Evolutionary conservation across 2,888 invertebrate genomes (phyloP).

Genomic region (Siphlonurus alternatus): DNA sequence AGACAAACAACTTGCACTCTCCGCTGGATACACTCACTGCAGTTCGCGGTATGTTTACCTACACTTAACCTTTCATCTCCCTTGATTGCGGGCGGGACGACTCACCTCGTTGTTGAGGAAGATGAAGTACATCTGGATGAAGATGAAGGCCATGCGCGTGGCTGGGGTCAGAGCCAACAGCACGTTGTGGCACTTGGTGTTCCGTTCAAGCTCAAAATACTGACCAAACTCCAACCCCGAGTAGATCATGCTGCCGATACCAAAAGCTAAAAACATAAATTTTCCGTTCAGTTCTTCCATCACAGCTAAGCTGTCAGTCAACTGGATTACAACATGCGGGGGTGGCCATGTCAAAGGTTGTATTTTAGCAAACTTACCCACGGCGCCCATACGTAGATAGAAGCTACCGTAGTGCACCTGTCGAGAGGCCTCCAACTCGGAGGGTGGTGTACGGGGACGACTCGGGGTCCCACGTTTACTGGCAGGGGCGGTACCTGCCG

Average conservation of each 20-base stretch:
- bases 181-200: slow-evolving; percentile 83
- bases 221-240: slow-evolving; percentile 89
- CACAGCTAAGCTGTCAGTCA: not conserved
- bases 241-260: slow-evolving; percentile 94
- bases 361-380: slow-evolving; percentile 36
- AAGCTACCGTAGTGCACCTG: slow-evolving; percentile 68
- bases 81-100: no score
- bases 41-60: no score
- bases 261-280: slow-evolving; percentile 54
- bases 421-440: slow-evolving; percentile 1
- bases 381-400: slow-evolving; percentile 83
- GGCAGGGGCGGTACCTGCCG: slow-evolving; percentile 4
- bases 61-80: no score
- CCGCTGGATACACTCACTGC: no score
- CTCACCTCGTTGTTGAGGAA: slow-evolving; percentile 89
- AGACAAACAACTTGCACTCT: no score
- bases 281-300: not conserved
- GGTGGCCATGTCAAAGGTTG: not conserved
- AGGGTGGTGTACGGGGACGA: not conserved
- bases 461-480: not conserved
- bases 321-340: not conserved
- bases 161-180: slow-evolving; percentile 79
- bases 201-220: slow-evolving; percentile 80
- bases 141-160: slow-evolving; percentile 87
- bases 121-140: slow-evolving; percentile 96